These are phyloP conservation scores for Troilus luridus DNA, from an alignment of 2,888 invertebrate species.

Conservation along the genomic window DNA sequence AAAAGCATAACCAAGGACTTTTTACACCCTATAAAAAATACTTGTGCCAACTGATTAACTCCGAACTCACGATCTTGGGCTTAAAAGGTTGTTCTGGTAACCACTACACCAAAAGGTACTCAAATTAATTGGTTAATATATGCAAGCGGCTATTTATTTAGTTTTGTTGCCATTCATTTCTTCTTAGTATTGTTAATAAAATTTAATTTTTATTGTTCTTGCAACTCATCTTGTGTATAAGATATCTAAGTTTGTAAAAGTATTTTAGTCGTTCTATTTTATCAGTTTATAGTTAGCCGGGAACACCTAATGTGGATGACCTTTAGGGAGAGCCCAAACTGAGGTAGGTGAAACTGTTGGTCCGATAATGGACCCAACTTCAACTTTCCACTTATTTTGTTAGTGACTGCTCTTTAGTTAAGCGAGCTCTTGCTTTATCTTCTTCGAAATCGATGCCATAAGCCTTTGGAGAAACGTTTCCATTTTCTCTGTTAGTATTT, in stretches of 20 bases:
- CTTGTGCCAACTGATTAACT: too few relatives aligned
- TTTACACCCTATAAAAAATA: too few relatives aligned
- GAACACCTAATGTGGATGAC: not conserved
- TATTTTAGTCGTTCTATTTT: not conserved
- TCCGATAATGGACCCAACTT: not conserved
- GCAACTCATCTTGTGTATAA: too few relatives aligned
- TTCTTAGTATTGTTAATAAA: too few relatives aligned
- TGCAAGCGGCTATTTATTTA: too few relatives aligned
- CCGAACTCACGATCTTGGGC: too few relatives aligned
- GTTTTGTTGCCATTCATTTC: too few relatives aligned
- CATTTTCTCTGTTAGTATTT: not conserved
- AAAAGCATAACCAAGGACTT: too few relatives aligned
- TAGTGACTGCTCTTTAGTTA: conserved; percentile 26
- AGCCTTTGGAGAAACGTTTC: not conserved
- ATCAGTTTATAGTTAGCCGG: not conserved
- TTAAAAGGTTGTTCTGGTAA: too few relatives aligned
- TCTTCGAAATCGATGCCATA: not conserved
- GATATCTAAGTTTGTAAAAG: not conserved
- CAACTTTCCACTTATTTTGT: conserved; percentile 37
- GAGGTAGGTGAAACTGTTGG: conserved; percentile 22
- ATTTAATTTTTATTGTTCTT: too few relatives aligned
- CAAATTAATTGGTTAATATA: too few relatives aligned
- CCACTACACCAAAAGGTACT: too few relatives aligned
- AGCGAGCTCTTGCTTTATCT: not conserved
- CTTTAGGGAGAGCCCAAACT: not conserved